Evolutionary conservation across 2,113 vertebrate species (phyloP).

Genomic region (Brachypodius melanocephalos): DNA sequence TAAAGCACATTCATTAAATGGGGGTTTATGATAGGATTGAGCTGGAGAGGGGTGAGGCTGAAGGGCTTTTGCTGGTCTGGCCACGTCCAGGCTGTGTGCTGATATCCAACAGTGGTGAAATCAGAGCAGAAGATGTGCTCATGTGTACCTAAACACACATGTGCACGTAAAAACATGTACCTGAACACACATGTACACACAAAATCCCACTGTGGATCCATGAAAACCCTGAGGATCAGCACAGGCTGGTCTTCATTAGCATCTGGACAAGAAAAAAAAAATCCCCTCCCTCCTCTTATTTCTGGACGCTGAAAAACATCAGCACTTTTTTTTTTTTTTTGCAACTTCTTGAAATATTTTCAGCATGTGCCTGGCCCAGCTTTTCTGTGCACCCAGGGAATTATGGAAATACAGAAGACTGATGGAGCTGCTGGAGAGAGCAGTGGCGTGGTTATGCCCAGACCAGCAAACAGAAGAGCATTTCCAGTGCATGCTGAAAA

Average conservation of each 20-base stretch:
- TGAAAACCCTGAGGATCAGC: background rate
- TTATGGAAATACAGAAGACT: background rate
- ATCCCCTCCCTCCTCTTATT: background rate
- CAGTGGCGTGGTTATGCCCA: background rate
- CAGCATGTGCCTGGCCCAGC: background rate
- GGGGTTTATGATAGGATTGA: background rate
- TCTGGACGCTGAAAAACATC: constrained; percentile 1
- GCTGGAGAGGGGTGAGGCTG: background rate
- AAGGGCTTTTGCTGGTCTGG: background rate
- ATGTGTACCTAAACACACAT: background rate
- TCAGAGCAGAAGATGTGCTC: background rate
- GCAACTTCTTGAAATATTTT: constrained; percentile 45
- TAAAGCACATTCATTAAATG: background rate
- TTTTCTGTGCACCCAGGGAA: background rate
- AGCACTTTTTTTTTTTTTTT: background rate
- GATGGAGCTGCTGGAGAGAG: background rate
- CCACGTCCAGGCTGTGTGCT: background rate
- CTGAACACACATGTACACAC: too few species aligned
- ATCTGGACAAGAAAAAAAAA: background rate
- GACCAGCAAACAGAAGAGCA: background rate
- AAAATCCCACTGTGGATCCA: background rate
- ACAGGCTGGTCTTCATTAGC: background rate
- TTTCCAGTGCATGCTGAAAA: background rate
- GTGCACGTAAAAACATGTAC: too few species aligned
- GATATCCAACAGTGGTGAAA: background rate